phyloP scores from a whole-genome alignment of 2,113 vertebrate species.

The Leptodactylus fuscus region DNA sequence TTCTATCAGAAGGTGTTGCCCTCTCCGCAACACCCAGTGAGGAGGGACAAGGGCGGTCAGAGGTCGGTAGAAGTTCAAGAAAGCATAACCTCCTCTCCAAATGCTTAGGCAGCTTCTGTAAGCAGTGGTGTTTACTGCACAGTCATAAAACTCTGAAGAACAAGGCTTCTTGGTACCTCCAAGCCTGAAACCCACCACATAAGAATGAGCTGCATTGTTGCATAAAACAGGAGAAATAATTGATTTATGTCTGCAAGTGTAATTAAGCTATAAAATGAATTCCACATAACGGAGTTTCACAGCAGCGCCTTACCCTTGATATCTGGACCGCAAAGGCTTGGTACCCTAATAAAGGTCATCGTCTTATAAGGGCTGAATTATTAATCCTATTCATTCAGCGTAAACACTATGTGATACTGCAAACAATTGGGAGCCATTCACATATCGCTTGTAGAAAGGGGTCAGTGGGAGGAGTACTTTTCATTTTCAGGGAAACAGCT shows the following conservation, averaged over 20 bases:
- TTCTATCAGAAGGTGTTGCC: constrained; percentile 70
- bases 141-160: constrained; percentile 80
- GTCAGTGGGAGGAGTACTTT: constrained; percentile 84
- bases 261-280: constrained; percentile 89
- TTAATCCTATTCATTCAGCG: constrained; percentile 80
- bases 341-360: constrained; percentile 78
- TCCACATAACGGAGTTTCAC: constrained; percentile 74
- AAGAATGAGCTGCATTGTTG: constrained; percentile 88
- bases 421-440: constrained; percentile 84
- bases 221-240: constrained; percentile 81
- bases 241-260: constrained; percentile 85
- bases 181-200: constrained; percentile 72
- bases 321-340: constrained; percentile 72
- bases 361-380: constrained; percentile 73
- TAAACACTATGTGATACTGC: constrained; percentile 80
- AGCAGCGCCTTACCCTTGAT: constrained; percentile 69
- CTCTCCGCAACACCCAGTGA: constrained; percentile 66
- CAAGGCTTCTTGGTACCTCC: constrained; percentile 75
- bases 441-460: constrained; percentile 76
- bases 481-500: constrained; percentile 80
- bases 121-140: constrained; percentile 68
- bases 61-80: constrained; percentile 88
- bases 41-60: constrained; percentile 78
- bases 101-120: constrained; percentile 68
- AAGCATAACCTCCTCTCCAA: constrained; percentile 73